These are phyloP conservation scores for Rhagoletis pomonella DNA, from an alignment of 1,140 invertebrate species.

Conservation along the genomic window DNA sequence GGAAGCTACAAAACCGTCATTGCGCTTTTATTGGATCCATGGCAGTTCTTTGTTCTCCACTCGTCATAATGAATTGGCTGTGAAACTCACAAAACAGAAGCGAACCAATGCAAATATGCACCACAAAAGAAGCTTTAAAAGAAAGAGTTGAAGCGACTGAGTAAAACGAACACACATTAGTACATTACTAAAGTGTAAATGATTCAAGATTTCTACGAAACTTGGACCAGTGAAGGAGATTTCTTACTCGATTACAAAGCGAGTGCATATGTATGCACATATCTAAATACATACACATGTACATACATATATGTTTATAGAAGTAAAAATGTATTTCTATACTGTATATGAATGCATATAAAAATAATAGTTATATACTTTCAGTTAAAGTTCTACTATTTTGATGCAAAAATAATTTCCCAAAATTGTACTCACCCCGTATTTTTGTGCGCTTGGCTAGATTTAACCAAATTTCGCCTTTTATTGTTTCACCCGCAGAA, in stretches of 20 bases:
- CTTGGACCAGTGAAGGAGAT: slow-evolving; percentile 2
- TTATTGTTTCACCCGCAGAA: slow-evolving; percentile 69
- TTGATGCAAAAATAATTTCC: slow-evolving; percentile 3
- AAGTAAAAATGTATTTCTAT: background rate
- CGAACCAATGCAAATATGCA: background rate
- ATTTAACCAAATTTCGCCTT: slow-evolving; percentile 70
- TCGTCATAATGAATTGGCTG: background rate
- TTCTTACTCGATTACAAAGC: background rate
- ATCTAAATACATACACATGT: background rate
- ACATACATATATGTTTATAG: background rate
- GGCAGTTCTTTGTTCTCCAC: background rate
- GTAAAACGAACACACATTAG: background rate
- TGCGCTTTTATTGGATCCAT: too few species aligned
- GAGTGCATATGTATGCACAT: background rate
- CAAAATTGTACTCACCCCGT: slow-evolving; percentile 65
- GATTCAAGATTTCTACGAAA: background rate
- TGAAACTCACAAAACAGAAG: background rate
- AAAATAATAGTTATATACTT: too few species aligned
- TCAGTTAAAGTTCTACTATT: too few species aligned
- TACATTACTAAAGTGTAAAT: slow-evolving; percentile 1
- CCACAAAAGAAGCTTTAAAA: background rate
- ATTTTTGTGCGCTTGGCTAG: slow-evolving; percentile 71
- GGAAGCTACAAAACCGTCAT: too few species aligned
- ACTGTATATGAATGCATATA: background rate
- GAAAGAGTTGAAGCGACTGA: background rate